Conservation (phyloP, 2,888 invertebrate species). For the Drosophila infuscata region DNA sequence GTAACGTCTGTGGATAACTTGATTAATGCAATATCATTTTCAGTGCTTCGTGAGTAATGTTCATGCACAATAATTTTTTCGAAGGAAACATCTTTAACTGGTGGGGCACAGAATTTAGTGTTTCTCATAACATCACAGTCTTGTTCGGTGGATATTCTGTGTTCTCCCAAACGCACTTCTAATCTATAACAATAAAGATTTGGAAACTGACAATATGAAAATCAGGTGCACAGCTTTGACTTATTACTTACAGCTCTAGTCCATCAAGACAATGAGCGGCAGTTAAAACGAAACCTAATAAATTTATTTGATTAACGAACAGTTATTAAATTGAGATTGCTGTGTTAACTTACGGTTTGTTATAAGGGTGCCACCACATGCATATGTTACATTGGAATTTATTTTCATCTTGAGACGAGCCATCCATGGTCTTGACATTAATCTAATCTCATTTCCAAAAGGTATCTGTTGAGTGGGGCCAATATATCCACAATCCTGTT, state of each 20-base stretch:
- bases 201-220: not conserved
- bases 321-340: not conserved
- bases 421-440: conserved; percentile 46
- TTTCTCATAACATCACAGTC: not conserved
- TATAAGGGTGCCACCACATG: conserved; percentile 35
- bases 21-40: conserved; percentile 44
- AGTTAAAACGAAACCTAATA: conserved; percentile 36
- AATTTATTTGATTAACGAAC: not conserved
- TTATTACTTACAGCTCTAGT: conserved; percentile 21
- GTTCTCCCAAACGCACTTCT: conserved; percentile 32
- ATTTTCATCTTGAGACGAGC: conserved; percentile 4
- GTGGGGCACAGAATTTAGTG: not conserved
- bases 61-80: conserved; percentile 15
- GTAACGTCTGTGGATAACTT: conserved; percentile 8
- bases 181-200: not conserved
- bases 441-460: not conserved
- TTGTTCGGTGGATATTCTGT: not conserved
- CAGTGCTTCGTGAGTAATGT: fast-evolving
- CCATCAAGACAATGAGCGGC: conserved; percentile 39
- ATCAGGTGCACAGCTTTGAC: not conserved
- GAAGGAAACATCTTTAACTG: not conserved
- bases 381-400: fast-evolving
- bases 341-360: conserved; percentile 24
- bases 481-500: conserved; percentile 24
- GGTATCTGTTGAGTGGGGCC: fast-evolving